Base-by-base conservation (phyloP, 2,888 invertebrate species). In the Agrochola lota region DNA sequence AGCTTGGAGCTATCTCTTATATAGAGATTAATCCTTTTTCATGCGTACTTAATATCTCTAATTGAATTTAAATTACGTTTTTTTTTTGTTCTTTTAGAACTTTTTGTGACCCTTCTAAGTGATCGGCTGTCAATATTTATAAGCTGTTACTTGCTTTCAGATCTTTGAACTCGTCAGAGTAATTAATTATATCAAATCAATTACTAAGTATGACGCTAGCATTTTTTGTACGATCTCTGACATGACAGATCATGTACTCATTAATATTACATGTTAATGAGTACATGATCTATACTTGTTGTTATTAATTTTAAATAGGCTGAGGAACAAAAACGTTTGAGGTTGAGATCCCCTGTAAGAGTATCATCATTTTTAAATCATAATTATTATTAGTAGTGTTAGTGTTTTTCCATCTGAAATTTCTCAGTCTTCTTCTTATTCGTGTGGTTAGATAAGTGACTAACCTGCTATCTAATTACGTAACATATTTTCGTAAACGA, bases 151-250 rank as follows among this genome's bases (percentile, higher is more conserved):
- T 35, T 66, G 74, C 60, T 74, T 52, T 55, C 15, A 55, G 84
- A 78, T 83, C 87, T 86, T 77, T 80, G 84, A 81, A 70, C 85
- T 86, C 81, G 62, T 78, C 84, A 62, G 8, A 59, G 40, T 78
- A 75, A 85, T 85, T 86, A 86, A 87, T 87, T 77, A 80, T 30
- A 72, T 63, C 63, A 86, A 88, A 80, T 81, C 80, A 78, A 80
- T 88, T 83, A 86, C 43, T 46, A 7, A 64, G 62, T 83, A 79
- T 88, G 87, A 88, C 78, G 77, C 12, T n/a, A 5, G 1, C 0
- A 7, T 74, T 86, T 88, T 78, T 72, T 71, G 2, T 76, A 15
- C 30, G 35, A 57, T 71, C n/a, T 71, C 20, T 63, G 8, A 15
- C 26, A 59, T 59, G 26, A 59, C 26, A 59, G 59, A 26, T 59